Evolutionary conservation across 2,888 invertebrate species (phyloP).

Genomic region (Habrosyne pyritoides): DNA sequence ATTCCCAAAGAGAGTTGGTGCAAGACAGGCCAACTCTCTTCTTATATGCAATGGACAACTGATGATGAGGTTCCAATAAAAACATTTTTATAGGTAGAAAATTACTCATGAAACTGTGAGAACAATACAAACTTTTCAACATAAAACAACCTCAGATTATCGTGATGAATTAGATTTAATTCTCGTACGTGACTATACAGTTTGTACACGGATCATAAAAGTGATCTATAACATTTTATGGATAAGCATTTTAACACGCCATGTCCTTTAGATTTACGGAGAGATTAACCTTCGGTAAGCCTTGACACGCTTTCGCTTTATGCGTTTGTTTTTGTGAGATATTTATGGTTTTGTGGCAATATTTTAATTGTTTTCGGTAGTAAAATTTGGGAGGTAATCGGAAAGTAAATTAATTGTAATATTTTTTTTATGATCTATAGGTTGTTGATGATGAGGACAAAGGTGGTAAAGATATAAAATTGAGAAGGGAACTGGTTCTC

Average conservation of each 20-base stretch:
- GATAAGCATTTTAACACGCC: conserved; percentile 16
- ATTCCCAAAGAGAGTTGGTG: too few species aligned
- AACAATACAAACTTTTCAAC: not conserved
- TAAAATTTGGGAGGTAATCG: not conserved
- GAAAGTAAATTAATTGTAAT: not conserved
- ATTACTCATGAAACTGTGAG: not conserved
- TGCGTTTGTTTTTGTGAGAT: not conserved
- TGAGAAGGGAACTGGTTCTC: too few species aligned
- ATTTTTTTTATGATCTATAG: too few species aligned
- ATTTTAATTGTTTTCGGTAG: not conserved
- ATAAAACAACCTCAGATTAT: not conserved
- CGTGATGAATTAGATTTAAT: not conserved
- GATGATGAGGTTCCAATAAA: too few species aligned
- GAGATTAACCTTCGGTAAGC: conserved; percentile 1
- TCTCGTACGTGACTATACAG: conserved; percentile 5
- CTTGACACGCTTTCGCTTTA: conserved; percentile 8
- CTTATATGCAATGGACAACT: too few species aligned
- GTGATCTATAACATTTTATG: conserved; percentile 27
- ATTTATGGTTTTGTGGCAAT: not conserved
- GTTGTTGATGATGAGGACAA: too few species aligned
- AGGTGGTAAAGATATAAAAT: too few species aligned
- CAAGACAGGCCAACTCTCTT: too few species aligned
- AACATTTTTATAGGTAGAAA: too few species aligned
- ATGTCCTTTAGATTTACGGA: conserved; percentile 19
- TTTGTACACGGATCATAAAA: conserved; percentile 7